Base-by-base conservation (phyloP, 2,888 invertebrate species). In the Laothoe populi region DNA sequence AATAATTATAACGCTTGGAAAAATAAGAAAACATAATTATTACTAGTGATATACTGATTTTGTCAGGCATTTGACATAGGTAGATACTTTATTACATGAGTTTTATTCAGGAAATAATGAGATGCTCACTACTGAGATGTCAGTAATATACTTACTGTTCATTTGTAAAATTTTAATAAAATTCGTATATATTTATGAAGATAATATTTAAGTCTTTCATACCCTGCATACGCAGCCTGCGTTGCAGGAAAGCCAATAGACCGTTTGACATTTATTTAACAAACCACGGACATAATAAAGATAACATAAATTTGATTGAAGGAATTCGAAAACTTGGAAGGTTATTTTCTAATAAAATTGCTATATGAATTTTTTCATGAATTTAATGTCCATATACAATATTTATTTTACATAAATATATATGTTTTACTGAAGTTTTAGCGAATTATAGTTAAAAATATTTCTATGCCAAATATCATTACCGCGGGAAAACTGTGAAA, bases 401-500 rank as follows among this genome's bases (percentile, higher is more conserved):
- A 53, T 10, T 53, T 61, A 40, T 26, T 13, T 58, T 8, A 31
- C 42, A 44, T 42, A 53, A 16, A 19, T 19, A 4, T 44, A 49
- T 13, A 31, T 16, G 23, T 53, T 49, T 31, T 53, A 16, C 11
- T 61, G 40, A 42, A 53, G 42, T 40, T 16, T 40, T 13, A 42
- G 44, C 42, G 26, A 40, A 53, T 61, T 8, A 23, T 53, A 21
- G 26, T 53, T 53, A 42, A 26, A 16, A 61, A 60, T 62, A 62
- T 72, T 67, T 72, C 62, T 65, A 66, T 62, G 64, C 66, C 71
- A 69, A 64, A 77, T 67, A 68, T 75, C 73, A 77, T 87, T 85
- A 88, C 88, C 92, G 92, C 92, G 92, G 92, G 92, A 92, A 92
- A 92, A 88, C 83, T 84, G 85, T 83, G 86, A 84, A 79, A 89